Conservation (phyloP, 2,797 vertebrate genomes). For the Lagodon rhomboides region DNA sequence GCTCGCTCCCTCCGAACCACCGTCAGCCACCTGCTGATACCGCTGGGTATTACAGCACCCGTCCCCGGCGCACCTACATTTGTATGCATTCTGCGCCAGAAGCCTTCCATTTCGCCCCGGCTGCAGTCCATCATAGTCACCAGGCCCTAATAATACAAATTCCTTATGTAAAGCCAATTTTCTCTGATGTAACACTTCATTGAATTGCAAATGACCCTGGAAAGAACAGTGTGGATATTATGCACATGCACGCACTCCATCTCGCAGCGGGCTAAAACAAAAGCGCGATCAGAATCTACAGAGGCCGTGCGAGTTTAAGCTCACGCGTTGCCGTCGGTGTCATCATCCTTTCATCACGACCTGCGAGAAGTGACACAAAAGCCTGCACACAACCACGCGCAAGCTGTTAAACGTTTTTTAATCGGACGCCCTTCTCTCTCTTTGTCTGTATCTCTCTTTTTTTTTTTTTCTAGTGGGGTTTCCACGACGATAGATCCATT, state of each 20-base stretch:
- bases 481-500: constrained; percentile 99
- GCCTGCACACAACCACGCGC: constrained; percentile 1
- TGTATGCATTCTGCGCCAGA: constrained; percentile 15
- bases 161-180: constrained; percentile 62
- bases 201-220: constrained; percentile 68
- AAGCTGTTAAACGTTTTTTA: constrained; percentile 29
- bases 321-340: constrained; percentile 51
- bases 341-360: constrained; percentile 71
- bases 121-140: constrained; percentile 41
- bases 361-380: constrained; percentile 41
- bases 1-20: background rate
- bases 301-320: constrained; percentile 32
- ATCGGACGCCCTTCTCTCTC: background rate
- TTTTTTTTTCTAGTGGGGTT: constrained; percentile 88
- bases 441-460: background rate
- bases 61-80: constrained; percentile 20
- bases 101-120: constrained; percentile 21
- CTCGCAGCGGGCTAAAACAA: constrained; percentile 46
- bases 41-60: constrained; percentile 47
- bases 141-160: constrained; percentile 45
- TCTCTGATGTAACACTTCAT: constrained; percentile 65
- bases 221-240: constrained; percentile 44
- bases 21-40: constrained; percentile 59
- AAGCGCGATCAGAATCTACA: constrained; percentile 57
- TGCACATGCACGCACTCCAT: constrained; percentile 39